These are phyloP conservation scores for Papilio gigon DNA, from an alignment of 2,888 invertebrate species.

Conservation along the genomic window DNA sequence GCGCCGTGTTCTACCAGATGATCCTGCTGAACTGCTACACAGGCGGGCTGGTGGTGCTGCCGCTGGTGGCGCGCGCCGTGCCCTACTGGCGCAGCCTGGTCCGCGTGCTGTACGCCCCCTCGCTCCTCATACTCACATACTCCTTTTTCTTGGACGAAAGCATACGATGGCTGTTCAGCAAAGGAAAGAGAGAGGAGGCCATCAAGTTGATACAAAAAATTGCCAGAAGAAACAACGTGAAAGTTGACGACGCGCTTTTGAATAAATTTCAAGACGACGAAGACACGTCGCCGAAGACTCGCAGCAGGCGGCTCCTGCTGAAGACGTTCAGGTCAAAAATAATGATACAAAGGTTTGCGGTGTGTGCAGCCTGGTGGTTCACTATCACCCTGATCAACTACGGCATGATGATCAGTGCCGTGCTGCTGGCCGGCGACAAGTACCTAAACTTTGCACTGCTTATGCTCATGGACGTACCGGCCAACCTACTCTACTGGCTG, in stretches of 20 bases:
- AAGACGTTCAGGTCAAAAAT: constrained; percentile 72
- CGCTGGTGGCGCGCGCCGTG: constrained; percentile 71
- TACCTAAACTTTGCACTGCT: constrained; percentile 74
- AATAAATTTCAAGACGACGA: constrained; percentile 63
- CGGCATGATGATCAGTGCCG: constrained; percentile 79
- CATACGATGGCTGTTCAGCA: constrained; percentile 75
- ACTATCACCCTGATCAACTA: constrained; percentile 77
- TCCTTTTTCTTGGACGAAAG: constrained; percentile 74
- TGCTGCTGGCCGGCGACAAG: constrained; percentile 74
- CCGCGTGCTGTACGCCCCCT: constrained; percentile 72
- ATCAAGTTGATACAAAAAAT: constrained; percentile 68
- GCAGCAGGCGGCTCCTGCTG: constrained; percentile 62
- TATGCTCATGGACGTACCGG: constrained; percentile 75
- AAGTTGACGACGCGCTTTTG: constrained; percentile 58
- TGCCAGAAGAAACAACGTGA: constrained; percentile 65
- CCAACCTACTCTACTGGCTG: constrained; percentile 74
- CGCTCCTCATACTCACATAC: constrained; percentile 68
- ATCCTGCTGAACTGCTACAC: constrained; percentile 75
- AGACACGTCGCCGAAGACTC: constrained; percentile 54
- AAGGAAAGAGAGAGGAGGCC: constrained; percentile 66
- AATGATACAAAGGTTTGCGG: constrained; percentile 72
- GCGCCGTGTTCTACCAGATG: constrained; percentile 72
- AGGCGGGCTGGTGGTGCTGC: constrained; percentile 69
- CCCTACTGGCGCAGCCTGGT: constrained; percentile 77
- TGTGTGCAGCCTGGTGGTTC: constrained; percentile 78